Percentiles rank a stretch among this genome's conserved stretches.
These are phyloP conservation scores for Microcebus ravelobensis DNA, from an alignment of 2,113 vertebrate species.

Conservation along the genomic window DNA sequence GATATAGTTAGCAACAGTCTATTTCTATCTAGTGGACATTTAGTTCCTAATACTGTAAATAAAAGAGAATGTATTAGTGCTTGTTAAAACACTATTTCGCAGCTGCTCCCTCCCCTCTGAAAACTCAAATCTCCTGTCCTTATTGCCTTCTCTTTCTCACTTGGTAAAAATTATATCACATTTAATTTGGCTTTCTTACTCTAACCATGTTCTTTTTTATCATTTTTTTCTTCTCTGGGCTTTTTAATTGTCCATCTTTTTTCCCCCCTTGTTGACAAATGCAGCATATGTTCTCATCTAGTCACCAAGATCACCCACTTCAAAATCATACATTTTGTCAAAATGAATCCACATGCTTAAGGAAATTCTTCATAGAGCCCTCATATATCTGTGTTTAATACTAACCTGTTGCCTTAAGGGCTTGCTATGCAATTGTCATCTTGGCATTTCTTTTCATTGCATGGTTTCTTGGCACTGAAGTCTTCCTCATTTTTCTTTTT, in stretches of 20 bases:
- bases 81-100: constrained; percentile 3
- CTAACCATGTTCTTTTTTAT: neutral
- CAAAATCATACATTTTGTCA: neutral
- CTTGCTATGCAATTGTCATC: neutral
- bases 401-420: neutral
- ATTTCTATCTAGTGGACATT: neutral
- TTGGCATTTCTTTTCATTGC: constrained; percentile 41
- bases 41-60: neutral
- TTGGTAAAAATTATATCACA: neutral
- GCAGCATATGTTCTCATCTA: constrained; percentile 17
- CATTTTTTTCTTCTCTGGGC: neutral
- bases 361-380: neutral
- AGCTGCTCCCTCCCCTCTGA: neutral
- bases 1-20: neutral
- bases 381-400: neutral
- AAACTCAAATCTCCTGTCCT: neutral
- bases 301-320: constrained; percentile 12
- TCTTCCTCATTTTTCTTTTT: constrained; percentile 24
- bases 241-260: neutral
- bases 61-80: neutral
- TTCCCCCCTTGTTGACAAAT: neutral
- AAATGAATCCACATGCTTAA: constrained; percentile 46
- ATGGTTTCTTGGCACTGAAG: neutral
- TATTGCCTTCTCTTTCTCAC: neutral
- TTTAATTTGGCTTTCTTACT: constrained; percentile 24